These are phyloP conservation scores for Clarias batrachus DNA, from an alignment of 2,113 vertebrate species.

Conservation along the genomic window DNA sequence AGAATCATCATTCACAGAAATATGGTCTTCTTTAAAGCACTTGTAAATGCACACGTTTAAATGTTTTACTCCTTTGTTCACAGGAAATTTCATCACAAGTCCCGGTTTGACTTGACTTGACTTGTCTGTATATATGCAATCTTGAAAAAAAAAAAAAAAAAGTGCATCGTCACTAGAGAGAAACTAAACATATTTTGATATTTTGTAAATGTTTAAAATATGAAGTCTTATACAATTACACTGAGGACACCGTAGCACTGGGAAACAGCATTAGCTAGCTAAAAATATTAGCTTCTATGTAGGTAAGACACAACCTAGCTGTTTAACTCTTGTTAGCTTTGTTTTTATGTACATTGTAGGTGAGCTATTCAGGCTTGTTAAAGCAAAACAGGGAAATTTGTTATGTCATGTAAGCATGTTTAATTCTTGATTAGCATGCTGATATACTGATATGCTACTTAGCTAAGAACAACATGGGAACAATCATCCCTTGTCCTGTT, in stretches of 20 bases:
- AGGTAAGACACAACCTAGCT: neutral
- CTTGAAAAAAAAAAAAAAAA: too few species aligned
- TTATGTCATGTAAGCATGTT: neutral
- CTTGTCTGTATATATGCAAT: too few species aligned
- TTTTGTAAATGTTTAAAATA: neutral
- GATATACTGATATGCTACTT: neutral
- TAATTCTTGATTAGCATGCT: neutral
- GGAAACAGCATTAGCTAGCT: neutral
- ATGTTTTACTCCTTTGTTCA: too few species aligned
- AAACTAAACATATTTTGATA: neutral
- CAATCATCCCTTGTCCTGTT: neutral
- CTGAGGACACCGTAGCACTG: neutral
- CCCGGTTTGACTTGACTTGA: too few species aligned
- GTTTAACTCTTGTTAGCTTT: neutral
- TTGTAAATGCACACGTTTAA: too few species aligned
- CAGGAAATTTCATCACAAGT: too few species aligned
- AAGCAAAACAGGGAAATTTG: neutral
- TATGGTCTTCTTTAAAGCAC: too few species aligned
- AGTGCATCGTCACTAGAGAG: neutral
- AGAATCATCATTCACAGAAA: too few species aligned
- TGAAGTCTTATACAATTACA: neutral
- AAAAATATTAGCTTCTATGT: too few species aligned
- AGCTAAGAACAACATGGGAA: neutral
- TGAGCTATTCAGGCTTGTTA: neutral
- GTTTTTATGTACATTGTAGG: neutral